These are phyloP conservation scores for Euphysa ruthae DNA, from an alignment of 30 jellyfish, hydroid and myxozoan species.

Conservation along the genomic window DNA sequence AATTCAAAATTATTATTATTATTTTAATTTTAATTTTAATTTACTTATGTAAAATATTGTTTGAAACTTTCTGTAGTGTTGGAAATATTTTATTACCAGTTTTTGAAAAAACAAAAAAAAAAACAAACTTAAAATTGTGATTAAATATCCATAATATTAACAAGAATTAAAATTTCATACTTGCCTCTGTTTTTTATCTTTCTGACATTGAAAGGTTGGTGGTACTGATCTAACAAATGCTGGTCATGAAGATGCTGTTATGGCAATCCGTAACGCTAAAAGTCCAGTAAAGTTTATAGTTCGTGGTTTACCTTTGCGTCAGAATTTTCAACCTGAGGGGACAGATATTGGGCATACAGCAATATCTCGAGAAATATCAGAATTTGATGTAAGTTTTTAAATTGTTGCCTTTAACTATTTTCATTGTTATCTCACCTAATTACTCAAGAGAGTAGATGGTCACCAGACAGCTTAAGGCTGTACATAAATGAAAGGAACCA, in stretches of 20 bases:
- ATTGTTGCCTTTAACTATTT: no score
- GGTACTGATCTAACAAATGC: constrained; percentile 72
- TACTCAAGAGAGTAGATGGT: no score
- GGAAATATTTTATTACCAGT: neutral
- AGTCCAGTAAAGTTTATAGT: constrained; percentile 77
- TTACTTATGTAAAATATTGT: neutral
- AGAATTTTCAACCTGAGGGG: no score
- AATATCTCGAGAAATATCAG: no score
- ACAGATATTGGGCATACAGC: no score
- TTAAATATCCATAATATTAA: neutral
- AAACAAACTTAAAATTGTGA: neutral
- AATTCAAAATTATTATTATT: no score
- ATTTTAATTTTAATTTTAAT: neutral
- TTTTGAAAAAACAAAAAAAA: no score
- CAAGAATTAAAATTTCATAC: neutral
- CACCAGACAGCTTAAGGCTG: no score
- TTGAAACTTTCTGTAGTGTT: no score
- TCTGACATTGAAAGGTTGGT: constrained; percentile 50
- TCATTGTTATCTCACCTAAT: no score
- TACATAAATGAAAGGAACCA: no score
- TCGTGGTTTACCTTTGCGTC: constrained; percentile 38
- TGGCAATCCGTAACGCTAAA: constrained; percentile 63
- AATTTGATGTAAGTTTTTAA: no score
- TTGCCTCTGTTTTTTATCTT: neutral
- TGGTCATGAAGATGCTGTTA: constrained; percentile 79